Evolutionary conservation across 2,797 vertebrate species (phyloP).

Genomic region (Podarcis lilfordi): DNA sequence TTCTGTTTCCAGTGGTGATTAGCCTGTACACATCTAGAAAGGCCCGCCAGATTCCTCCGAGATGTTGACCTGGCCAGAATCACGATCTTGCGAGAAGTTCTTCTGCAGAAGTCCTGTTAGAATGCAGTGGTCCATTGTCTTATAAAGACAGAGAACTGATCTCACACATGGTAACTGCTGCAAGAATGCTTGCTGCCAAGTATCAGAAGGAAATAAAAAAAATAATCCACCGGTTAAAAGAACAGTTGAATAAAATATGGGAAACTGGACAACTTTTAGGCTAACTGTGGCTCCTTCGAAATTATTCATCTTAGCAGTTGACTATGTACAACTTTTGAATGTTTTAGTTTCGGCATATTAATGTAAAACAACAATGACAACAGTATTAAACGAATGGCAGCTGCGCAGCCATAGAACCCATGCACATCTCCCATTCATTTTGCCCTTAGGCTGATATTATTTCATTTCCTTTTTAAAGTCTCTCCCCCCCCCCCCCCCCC

Average conservation of each 20-base stretch:
- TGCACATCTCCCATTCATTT: background rate
- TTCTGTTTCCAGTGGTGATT: background rate
- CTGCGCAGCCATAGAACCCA: background rate
- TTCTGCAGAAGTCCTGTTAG: background rate
- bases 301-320: conserved; percentile 39
- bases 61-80: too few species aligned
- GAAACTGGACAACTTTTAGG: conserved; percentile 33
- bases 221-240: background rate
- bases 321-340: background rate
- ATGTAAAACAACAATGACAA: too few species aligned
- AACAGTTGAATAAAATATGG: background rate
- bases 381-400: background rate
- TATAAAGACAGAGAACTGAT: background rate
- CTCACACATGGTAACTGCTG: background rate
- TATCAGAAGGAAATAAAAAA: background rate
- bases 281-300: conserved; percentile 71
- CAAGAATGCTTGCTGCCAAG: background rate
- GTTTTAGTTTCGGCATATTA: background rate
- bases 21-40: background rate
- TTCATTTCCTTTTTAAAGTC: background rate
- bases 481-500: background rate
- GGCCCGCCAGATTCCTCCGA: background rate
- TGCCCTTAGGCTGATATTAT: background rate
- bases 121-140: background rate
- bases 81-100: too few species aligned